Evolutionary conservation across 1,140 invertebrate genomes (phyloP).

Genomic region (Ceratosolen fusciceps): DNA sequence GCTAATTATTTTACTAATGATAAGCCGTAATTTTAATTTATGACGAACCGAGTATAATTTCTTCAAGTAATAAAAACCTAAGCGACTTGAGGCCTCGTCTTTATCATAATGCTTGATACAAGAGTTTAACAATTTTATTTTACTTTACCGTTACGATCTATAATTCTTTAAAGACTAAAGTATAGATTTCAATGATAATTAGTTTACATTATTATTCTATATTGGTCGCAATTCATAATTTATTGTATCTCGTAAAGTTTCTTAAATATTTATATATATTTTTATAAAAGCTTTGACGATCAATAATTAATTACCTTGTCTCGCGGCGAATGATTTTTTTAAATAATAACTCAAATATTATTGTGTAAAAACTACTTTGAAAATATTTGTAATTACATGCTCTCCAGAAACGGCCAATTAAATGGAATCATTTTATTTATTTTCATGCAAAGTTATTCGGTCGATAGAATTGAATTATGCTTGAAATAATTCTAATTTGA

Average conservation of each 20-base stretch:
- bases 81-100: no score
- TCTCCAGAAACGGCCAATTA: conserved; percentile 25
- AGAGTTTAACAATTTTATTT: no score
- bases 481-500: background rate
- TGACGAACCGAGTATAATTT: no score
- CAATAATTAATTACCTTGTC: conserved; percentile 35
- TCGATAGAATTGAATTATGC: background rate
- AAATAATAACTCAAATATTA: conserved; percentile 1
- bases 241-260: background rate
- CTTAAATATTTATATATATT: background rate
- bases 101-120: no score
- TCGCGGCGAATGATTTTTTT: conserved; percentile 13
- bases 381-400: conserved; percentile 22
- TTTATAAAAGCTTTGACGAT: conserved; percentile 17
- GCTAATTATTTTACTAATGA: no score
- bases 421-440: conserved; percentile 8
- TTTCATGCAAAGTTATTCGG: background rate
- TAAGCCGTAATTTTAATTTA: no score
- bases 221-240: background rate
- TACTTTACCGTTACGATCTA: background rate
- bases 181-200: background rate
- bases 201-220: background rate
- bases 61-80: no score
- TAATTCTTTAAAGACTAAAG: background rate
- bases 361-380: conserved; percentile 30